phyloP scores from a whole-genome alignment of 2,888 invertebrate genomes.

The Agrotis clavis region DNA sequence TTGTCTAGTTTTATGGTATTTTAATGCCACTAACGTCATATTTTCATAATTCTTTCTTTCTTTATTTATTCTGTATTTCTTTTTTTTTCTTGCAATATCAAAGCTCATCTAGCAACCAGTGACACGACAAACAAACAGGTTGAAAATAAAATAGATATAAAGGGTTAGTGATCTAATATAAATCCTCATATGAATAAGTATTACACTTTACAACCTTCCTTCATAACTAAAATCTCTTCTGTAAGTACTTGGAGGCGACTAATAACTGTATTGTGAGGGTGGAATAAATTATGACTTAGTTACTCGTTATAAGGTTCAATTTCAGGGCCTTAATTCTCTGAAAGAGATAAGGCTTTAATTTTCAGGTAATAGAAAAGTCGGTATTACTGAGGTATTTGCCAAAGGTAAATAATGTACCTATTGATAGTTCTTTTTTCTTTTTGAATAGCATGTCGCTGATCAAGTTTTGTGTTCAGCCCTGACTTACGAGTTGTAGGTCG shows the following conservation, averaged over 20 bases:
- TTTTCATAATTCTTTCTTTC: no score
- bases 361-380: not conserved
- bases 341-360: not conserved
- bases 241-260: not conserved
- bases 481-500: no score
- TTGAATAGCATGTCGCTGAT: no score
- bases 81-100: not conserved
- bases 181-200: not conserved
- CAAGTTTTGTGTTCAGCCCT: no score
- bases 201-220: conserved; percentile 11
- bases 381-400: not conserved
- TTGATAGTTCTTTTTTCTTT: no score
- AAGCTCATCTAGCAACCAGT: fast-evolving
- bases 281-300: conserved; percentile 8
- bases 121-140: not conserved
- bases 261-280: conserved; percentile 5
- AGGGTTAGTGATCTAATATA: not conserved
- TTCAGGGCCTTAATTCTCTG: not conserved
- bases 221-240: not conserved
- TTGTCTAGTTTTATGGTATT: no score
- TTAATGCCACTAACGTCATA: no score
- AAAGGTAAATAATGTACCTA: no score
- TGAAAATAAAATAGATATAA: not conserved
- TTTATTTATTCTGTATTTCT: no score
- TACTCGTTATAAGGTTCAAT: not conserved